Evolutionary conservation across 2,113 vertebrate genomes (phyloP).

Genomic region (Gambusia affinis): DNA sequence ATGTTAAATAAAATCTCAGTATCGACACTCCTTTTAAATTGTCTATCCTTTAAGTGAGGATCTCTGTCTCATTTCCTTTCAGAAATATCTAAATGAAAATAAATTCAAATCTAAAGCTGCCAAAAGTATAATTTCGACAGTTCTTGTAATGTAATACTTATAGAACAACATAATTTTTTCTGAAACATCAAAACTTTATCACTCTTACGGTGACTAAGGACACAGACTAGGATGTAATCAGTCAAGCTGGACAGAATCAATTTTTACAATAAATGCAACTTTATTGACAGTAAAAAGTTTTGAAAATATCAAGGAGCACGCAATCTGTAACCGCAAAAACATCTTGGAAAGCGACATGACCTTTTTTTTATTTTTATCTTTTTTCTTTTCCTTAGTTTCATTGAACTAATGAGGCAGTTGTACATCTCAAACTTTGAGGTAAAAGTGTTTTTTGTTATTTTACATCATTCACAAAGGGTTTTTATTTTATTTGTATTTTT

Average conservation of each 20-base stretch:
- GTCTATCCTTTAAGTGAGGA: background rate
- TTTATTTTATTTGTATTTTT: constrained; percentile 41
- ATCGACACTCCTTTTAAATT: background rate
- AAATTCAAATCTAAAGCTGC: background rate
- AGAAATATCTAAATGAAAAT: background rate
- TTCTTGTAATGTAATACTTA: background rate
- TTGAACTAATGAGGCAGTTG: constrained; percentile 84
- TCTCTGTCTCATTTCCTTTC: too few species aligned
- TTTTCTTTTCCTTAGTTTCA: background rate
- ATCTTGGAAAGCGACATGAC: constrained; percentile 79
- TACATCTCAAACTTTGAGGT: constrained; percentile 84
- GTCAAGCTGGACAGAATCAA: constrained; percentile 34
- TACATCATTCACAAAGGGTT: constrained; percentile 79
- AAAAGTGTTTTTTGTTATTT: constrained; percentile 81
- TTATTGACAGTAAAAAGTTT: constrained; percentile 86
- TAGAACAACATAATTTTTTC: background rate
- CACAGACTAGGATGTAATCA: background rate
- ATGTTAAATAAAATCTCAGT: background rate
- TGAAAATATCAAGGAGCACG: constrained; percentile 78
- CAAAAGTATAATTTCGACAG: background rate
- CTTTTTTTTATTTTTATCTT: constrained; percentile 39
- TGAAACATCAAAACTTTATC: background rate
- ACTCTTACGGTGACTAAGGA: background rate
- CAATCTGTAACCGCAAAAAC: constrained; percentile 78
- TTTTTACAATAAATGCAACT: constrained; percentile 81